phyloP scores from a whole-genome alignment of 2,113 vertebrate species.

The Ochotona curzoniae region DNA sequence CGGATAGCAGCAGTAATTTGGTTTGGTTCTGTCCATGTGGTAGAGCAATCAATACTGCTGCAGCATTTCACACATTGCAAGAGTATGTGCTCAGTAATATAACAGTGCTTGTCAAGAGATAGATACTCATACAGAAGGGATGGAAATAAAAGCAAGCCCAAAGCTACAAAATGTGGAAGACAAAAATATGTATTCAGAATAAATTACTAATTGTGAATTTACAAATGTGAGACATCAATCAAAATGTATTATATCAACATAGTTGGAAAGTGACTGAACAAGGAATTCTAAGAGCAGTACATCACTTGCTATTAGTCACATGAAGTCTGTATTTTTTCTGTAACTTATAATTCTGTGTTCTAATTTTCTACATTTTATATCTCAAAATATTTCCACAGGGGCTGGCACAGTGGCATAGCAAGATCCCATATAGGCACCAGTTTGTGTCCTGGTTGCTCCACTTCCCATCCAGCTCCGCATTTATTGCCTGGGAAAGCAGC shows the following conservation, averaged over 20 bases:
- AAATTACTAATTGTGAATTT: neutral
- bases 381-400: too few relatives aligned
- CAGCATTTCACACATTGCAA: slow-evolving; percentile 5
- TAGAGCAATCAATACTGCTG: neutral
- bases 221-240: neutral
- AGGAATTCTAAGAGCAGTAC: neutral
- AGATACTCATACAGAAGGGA: neutral
- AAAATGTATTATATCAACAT: neutral
- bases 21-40: slow-evolving; percentile 22
- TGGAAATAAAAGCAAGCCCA: neutral
- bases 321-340: neutral
- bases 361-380: neutral
- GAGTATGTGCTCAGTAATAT: neutral
- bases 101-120: neutral
- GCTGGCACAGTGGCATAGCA: too few relatives aligned
- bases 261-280: neutral
- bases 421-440: too few relatives aligned
- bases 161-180: neutral
- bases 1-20: neutral
- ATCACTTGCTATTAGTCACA: neutral
- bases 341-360: neutral
- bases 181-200: neutral
- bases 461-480: too few relatives aligned
- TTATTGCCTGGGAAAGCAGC: too few relatives aligned
- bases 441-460: too few relatives aligned